Evolutionary conservation across 1,140 invertebrate genomes (phyloP), one percentile per base, ranked within the genome.

Genomic region (Chionoecetes opilio): DNA sequence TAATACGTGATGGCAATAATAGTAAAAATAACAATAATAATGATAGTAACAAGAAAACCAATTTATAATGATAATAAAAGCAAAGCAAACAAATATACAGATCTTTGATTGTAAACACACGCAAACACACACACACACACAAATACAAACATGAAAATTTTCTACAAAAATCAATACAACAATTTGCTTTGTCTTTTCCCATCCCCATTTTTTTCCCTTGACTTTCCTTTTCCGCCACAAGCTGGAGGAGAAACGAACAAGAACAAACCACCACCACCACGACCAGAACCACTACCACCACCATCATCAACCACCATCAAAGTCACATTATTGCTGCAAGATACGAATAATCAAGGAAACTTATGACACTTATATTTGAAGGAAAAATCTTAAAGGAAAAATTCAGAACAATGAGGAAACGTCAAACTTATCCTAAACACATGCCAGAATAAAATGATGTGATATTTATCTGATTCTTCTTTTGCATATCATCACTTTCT

Each of bases 1-100:
- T 86, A 86, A 32, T 86, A 86, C 29, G 35, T 86, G 34, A 86
- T 86, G 31, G 34, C 34, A 86, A 86, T 86, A 32, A 86, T 86
- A 32, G 26, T 41, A 38, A 88, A 3, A 88, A 88, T 88, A 41
- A 88, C n/a, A 29, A 88, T 88, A 88, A 37, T 37, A 88, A 41
- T 88, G n/a, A 41, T 88, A 88, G 34, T 32, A 32, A 32, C 3
- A 46, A 46, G 5, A 46, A 5, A 46, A 46, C 14, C 41, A 46
- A 46, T 8, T 46, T 8, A 14, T 14, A 8, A 8, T 46, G 41
- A 46, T 14, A 46, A 8, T 14, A 46, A 8, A 21, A 75, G n/a
- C 9, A 75, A 75, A n/a, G 6, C 63, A 75, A 75, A 21, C 6
- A 75, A 11, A 75, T 9, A 11, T 75, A n/a, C 26, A n/a, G 63